These are phyloP conservation scores for Tethea ocularis DNA, from an alignment of 2,888 invertebrate genomes.

Conservation along the genomic window DNA sequence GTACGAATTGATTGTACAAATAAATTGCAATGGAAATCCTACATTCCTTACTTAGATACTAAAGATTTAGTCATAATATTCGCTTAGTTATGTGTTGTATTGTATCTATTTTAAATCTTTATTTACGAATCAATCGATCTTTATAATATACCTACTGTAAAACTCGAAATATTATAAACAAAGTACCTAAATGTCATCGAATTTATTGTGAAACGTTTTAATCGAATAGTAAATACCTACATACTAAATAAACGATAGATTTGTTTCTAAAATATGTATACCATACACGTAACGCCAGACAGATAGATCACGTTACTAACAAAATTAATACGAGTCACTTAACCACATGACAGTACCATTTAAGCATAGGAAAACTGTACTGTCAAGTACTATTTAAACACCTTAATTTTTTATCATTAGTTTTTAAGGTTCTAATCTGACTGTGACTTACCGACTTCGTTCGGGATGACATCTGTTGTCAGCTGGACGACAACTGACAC, in stretches of 20 bases:
- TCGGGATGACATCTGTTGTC: conserved; percentile 82
- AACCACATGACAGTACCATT: neutral
- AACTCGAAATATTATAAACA: too few relatives aligned
- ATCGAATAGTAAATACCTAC: neutral
- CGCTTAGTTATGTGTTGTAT: too few relatives aligned
- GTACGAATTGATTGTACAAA: neutral
- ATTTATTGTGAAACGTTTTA: neutral
- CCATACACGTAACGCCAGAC: neutral
- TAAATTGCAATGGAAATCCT: neutral
- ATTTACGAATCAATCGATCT: too few relatives aligned
- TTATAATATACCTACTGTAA: too few relatives aligned
- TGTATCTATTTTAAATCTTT: too few relatives aligned
- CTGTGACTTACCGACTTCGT: conserved; percentile 72
- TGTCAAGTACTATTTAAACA: neutral
- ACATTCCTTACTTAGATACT: too few relatives aligned
- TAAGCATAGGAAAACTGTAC: conserved; percentile 5
- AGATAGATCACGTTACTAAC: conserved; percentile 6
- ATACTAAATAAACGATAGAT: conserved; percentile 1
- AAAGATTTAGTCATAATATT: too few relatives aligned
- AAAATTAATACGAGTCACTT: conserved; percentile 5
- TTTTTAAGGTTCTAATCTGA: neutral
- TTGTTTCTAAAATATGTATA: neutral
- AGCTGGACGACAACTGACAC: conserved; percentile 82
- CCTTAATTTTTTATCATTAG: neutral
- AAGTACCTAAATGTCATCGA: neutral